phyloP scores from a whole-genome alignment of 1,140 invertebrate genomes.

The Ectropis grisescens region DNA sequence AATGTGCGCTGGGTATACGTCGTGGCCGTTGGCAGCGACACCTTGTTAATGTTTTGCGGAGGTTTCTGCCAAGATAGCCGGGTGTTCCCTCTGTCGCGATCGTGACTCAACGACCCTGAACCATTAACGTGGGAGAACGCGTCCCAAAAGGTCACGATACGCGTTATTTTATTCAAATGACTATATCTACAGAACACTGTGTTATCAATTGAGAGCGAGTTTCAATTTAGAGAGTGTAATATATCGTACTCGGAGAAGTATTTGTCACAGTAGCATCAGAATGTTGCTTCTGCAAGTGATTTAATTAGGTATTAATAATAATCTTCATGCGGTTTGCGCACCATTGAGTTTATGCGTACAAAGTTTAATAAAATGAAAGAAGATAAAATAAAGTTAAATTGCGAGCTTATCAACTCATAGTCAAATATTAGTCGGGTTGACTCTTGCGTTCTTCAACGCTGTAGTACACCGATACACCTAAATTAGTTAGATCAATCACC shows the following conservation, averaged over 20 bases:
- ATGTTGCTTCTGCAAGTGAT: no score
- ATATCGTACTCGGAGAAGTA: no score
- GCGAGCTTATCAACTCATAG: no score
- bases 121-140: constrained; percentile 29
- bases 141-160: constrained; percentile 24
- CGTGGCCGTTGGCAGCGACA: not conserved
- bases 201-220: constrained; percentile 6
- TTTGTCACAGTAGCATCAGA: no score
- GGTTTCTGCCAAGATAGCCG: constrained; percentile 35
- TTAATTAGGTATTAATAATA: not conserved
- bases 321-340: not conserved
- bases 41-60: constrained; percentile 2
- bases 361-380: not conserved
- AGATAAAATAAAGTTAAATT: no score
- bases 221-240: not conserved
- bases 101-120: constrained; percentile 46
- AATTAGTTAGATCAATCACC: no score
- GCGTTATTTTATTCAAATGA: constrained; percentile 6
- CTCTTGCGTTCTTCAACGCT: no score
- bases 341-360: not conserved
- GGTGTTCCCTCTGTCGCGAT: constrained; percentile 42
- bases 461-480: no score
- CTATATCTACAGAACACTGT: constrained; percentile 2
- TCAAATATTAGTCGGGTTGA: no score
- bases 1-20: no score